phyloP scores from a whole-genome alignment of 2,113 vertebrate genomes.

The Tachysurus vachellii region DNA sequence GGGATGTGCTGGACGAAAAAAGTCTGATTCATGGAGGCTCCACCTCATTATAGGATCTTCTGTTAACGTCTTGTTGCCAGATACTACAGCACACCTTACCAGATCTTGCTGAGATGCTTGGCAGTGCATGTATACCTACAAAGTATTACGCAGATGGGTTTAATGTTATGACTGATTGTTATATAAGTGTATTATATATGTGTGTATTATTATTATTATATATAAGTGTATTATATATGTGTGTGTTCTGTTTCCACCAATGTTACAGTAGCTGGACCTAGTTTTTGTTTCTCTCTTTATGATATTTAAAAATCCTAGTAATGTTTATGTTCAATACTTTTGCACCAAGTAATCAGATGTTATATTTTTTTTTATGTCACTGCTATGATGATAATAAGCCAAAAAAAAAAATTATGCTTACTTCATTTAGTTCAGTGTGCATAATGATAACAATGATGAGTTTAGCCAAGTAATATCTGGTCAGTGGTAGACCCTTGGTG shows the following conservation, averaged over 20 bases:
- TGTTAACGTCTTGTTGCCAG: too few relatives aligned
- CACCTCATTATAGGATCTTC: too few relatives aligned
- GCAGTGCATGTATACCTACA: too few relatives aligned
- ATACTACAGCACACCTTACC: too few relatives aligned
- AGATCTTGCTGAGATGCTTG: too few relatives aligned
- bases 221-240: too few relatives aligned
- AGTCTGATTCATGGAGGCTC: too few relatives aligned
- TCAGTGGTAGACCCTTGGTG: not conserved
- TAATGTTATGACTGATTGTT: too few relatives aligned
- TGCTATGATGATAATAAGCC: slow-evolving; percentile 2
- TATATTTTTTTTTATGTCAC: not conserved
- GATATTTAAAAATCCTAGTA: not conserved
- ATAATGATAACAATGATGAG: not conserved
- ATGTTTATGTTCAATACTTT: not conserved
- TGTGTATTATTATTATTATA: not conserved
- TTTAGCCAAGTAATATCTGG: not conserved
- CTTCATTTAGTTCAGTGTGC: not conserved
- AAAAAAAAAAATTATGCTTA: not conserved
- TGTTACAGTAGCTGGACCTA: not conserved
- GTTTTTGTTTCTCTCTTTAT: not conserved
- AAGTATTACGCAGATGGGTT: too few relatives aligned
- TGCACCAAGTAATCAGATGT: not conserved
- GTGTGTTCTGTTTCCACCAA: not conserved
- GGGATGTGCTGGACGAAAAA: too few relatives aligned
- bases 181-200: too few relatives aligned